phyloP scores from a whole-genome alignment of 1,140 invertebrate species.

The Drosophila carrolli region DNA sequence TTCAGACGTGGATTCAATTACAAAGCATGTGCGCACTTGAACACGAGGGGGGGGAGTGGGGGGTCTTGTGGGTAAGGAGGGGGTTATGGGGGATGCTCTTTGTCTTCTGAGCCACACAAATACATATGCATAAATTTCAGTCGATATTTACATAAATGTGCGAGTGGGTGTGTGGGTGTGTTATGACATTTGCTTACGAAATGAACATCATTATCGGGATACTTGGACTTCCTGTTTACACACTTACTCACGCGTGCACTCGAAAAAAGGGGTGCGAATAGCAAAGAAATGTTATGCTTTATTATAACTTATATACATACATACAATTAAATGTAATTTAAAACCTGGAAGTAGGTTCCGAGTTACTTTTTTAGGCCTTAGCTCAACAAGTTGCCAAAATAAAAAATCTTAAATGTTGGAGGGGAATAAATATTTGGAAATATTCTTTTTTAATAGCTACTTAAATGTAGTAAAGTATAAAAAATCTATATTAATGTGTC shows the following conservation, averaged over 20 bases:
- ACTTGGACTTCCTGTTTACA: slow-evolving; percentile 24
- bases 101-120: slow-evolving; percentile 49
- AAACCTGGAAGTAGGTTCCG: too few relatives aligned
- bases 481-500: too few relatives aligned
- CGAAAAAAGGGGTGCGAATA: not conserved
- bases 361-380: too few relatives aligned
- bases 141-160: slow-evolving; percentile 62
- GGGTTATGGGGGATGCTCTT: slow-evolving; percentile 21
- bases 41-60: slow-evolving; percentile 22
- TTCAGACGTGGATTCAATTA: slow-evolving; percentile 82
- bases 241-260: slow-evolving; percentile 11
- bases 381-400: too few relatives aligned
- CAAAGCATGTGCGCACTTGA: slow-evolving; percentile 56
- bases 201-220: slow-evolving; percentile 74
- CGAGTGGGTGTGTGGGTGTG: slow-evolving; percentile 15
- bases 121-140: slow-evolving; percentile 65
- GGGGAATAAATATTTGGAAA: too few relatives aligned
- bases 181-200: slow-evolving; percentile 78
- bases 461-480: too few relatives aligned
- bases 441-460: too few relatives aligned
- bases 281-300: too few relatives aligned
- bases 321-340: too few relatives aligned
- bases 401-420: too few relatives aligned
- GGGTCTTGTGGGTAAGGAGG: not conserved
- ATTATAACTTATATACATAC: too few relatives aligned